Evolutionary conservation across 1,140 invertebrate genomes (phyloP).

Genomic region (Pollicipes pollicipes): DNA sequence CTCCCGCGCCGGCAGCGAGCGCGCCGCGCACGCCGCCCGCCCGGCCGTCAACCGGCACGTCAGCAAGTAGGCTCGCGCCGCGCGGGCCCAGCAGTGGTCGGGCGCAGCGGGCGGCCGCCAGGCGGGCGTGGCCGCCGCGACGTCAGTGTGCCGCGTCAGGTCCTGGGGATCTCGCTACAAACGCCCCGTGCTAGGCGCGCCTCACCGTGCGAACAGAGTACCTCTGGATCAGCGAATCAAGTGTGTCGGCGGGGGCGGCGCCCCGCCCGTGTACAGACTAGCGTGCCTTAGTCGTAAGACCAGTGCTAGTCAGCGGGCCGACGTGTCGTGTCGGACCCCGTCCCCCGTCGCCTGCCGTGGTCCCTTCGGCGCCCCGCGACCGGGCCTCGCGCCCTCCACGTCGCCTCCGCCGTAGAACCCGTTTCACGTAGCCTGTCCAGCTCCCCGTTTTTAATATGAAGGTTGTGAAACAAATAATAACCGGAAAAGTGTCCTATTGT

Average conservation of each 20-base stretch:
- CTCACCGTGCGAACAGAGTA: neutral
- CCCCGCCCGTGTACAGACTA: neutral
- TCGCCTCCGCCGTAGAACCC: neutral
- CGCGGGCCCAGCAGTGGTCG: too few species aligned
- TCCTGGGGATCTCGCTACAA: neutral
- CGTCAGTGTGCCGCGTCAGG: neutral
- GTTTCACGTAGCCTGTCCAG: neutral
- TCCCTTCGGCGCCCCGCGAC: neutral
- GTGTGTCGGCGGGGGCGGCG: neutral
- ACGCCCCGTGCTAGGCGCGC: neutral
- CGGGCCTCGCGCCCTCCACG: too few species aligned
- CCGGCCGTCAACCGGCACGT: neutral
- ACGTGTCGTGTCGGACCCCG: too few species aligned
- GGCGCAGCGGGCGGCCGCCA: neutral
- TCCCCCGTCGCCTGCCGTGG: too few species aligned
- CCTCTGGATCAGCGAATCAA: too few species aligned
- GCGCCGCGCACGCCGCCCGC: neutral
- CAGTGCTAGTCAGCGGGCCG: neutral
- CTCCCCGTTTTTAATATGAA: conserved; percentile 2
- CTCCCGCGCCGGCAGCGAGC: neutral
- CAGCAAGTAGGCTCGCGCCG: neutral
- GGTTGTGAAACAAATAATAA: conserved; percentile 2
- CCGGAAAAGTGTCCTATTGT: neutral
- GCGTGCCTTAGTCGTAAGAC: neutral
- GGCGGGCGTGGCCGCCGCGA: too few species aligned